A percentile compares a stretch with the other conserved stretches of the same genome.
phyloP scores from a whole-genome alignment of 1,140 invertebrate genomes.

The Ips typographus region DNA sequence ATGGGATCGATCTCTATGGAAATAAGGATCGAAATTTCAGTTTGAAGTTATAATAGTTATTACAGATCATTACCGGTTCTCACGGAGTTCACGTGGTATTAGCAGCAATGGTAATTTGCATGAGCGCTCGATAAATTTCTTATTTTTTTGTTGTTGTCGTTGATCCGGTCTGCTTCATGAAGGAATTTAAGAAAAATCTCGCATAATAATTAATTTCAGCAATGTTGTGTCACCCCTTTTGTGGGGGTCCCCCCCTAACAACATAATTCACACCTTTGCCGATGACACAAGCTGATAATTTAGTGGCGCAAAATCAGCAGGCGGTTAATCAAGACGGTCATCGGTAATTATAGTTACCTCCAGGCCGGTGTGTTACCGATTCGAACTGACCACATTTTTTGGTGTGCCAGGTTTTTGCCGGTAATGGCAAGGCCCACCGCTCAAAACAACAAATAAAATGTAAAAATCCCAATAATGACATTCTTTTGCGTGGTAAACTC shows the following conservation, averaged over 20 bases:
- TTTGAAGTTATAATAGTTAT: conserved; percentile 39
- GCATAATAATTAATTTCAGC: conserved; percentile 7
- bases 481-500: conserved; percentile 37
- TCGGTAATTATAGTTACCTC: conserved; percentile 6
- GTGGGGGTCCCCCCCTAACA: conserved; percentile 5
- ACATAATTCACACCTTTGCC: conserved; percentile 28
- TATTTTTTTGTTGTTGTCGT: background rate
- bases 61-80: conserved; percentile 39
- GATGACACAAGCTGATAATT: conserved; percentile 27
- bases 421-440: too few relatives aligned
- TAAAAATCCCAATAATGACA: conserved; percentile 36
- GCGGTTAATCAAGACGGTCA: conserved; percentile 13
- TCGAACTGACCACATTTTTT: too few relatives aligned
- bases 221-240: conserved; percentile 22
- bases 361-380: too few relatives aligned
- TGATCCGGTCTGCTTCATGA: background rate
- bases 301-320: conserved; percentile 19
- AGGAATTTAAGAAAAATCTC: background rate
- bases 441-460: conserved; percentile 21
- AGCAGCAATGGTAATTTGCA: conserved; percentile 27
- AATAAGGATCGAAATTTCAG: conserved; percentile 38
- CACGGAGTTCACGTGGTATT: conserved; percentile 28
- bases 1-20: conserved; percentile 39
- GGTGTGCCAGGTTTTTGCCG: too few relatives aligned
- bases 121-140: background rate